Percentiles rank a stretch among this genome's conserved stretches.
Evolutionary conservation across 2,888 invertebrate species (phyloP).

Genomic region (Eupeodes luniger): DNA sequence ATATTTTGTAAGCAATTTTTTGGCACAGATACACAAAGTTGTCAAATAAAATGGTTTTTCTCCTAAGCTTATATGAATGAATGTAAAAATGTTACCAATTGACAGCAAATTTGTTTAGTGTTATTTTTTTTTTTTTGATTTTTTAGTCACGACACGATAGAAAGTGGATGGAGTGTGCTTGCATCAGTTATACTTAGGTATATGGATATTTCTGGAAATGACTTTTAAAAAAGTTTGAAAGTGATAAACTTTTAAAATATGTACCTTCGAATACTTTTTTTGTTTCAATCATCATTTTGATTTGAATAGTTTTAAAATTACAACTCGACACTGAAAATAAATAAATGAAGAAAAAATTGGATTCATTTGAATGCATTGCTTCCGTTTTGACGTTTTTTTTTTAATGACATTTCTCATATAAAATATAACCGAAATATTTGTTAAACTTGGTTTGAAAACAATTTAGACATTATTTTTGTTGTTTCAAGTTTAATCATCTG

Average conservation of each 20-base stretch:
- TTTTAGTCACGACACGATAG: not conserved
- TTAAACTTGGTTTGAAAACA: too few relatives aligned
- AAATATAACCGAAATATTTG: not conserved
- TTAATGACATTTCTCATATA: not conserved
- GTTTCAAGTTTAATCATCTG: too few relatives aligned
- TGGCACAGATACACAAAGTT: slow-evolving; percentile 76
- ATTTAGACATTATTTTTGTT: too few relatives aligned
- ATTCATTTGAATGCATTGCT: not conserved
- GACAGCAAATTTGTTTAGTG: slow-evolving; percentile 61
- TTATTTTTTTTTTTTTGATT: not conserved
- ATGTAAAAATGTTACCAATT: slow-evolving; percentile 72
- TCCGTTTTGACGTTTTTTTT: not conserved
- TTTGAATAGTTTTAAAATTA: not conserved
- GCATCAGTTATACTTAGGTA: not conserved
- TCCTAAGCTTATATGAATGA: slow-evolving; percentile 60
- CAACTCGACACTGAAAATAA: not conserved
- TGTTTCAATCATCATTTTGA: slow-evolving; percentile 23
- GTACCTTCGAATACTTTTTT: not conserved
- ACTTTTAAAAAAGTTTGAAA: slow-evolving; percentile 15
- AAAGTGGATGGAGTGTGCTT: not conserved
- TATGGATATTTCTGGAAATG: not conserved
- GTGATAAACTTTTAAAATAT: slow-evolving; percentile 53
- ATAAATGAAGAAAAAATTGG: not conserved
- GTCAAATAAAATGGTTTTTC: slow-evolving; percentile 77
- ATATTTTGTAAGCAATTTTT: slow-evolving; percentile 56